A percentile compares a stretch with the other conserved stretches of the same genome.
Evolutionary conservation across 2,888 invertebrate species (phyloP).

Genomic region (Thymelicus sylvestris): DNA sequence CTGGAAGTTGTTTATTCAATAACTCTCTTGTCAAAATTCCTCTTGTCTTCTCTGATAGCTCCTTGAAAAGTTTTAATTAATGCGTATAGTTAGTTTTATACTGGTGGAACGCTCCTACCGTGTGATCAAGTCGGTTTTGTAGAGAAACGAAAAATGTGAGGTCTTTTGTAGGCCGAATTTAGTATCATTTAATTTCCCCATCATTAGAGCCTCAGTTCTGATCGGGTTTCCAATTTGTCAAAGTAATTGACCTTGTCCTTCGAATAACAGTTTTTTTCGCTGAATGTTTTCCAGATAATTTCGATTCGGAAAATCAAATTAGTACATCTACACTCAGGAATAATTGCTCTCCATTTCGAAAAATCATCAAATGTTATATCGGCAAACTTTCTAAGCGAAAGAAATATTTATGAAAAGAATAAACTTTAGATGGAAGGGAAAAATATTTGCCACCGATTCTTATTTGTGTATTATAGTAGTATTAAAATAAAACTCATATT

Average conservation of each 20-base stretch:
- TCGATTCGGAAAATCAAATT: not conserved
- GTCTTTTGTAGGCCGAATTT: constrained; percentile 17
- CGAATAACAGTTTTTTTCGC: not conserved
- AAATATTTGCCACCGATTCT: constrained; percentile 15
- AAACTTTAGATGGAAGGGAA: constrained; percentile 23
- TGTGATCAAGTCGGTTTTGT: constrained; percentile 31
- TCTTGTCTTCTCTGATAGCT: constrained; percentile 49
- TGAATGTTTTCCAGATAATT: not conserved
- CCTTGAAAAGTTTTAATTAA: constrained; percentile 65
- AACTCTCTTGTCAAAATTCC: constrained; percentile 50
- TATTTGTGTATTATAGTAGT: not conserved
- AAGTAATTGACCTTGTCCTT: constrained; percentile 15
- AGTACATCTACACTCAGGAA: not conserved
- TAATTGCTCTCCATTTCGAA: not conserved
- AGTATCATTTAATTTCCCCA: constrained; percentile 22
- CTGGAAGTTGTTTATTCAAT: constrained; percentile 63
- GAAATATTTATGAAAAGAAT: not conserved
- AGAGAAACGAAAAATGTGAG: not conserved
- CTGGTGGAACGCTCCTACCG: constrained; percentile 35
- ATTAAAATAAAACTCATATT: constrained; percentile 25
- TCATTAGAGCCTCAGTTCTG: constrained; percentile 1
- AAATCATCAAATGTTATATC: constrained; percentile 20
- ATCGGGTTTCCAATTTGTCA: constrained; percentile 25
- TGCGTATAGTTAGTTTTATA: constrained; percentile 47
- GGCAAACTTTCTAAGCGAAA: constrained; percentile 5